A percentile compares a stretch with the other conserved stretches of the same genome.
Conservation (phyloP, 2,888 invertebrate species). For the Aromia moschata region DNA sequence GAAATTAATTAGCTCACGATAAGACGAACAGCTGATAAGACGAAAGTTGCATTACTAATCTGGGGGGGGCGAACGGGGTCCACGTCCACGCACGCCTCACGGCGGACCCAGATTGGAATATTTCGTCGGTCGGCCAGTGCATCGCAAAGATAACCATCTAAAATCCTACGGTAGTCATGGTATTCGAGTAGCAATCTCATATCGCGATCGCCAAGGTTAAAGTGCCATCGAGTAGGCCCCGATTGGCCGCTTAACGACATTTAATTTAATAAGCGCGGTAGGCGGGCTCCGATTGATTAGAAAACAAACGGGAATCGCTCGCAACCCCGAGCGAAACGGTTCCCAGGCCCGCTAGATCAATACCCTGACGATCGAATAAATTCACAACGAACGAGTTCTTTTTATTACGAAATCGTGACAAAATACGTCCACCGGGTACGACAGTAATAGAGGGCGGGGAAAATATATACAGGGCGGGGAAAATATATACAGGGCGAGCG, state of each 20-base stretch:
- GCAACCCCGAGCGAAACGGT: background rate
- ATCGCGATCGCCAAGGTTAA: conserved; percentile 5
- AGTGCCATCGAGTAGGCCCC: background rate
- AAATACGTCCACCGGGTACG: too few species aligned
- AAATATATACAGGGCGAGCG: too few species aligned
- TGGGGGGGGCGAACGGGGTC: background rate
- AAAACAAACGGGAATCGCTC: conserved; percentile 3
- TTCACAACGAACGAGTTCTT: too few species aligned
- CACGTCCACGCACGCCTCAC: conserved; percentile 1
- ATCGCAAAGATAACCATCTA: background rate
- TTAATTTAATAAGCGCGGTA: conserved; percentile 3
- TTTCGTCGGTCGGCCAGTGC: background rate
- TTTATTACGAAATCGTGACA: too few species aligned
- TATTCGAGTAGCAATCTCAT: too few species aligned
- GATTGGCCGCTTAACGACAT: conserved; percentile 8
- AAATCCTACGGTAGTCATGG: too few species aligned
- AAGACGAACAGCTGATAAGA: conserved; percentile 14
- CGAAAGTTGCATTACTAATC: background rate
- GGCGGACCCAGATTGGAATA: conserved; percentile 2
- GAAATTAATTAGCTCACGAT: background rate
- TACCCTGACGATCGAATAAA: background rate
- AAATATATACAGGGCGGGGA: background rate
- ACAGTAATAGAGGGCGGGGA: too few species aligned
- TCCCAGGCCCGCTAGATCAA: background rate
- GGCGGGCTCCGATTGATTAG: conserved; percentile 3